phyloP scores from a whole-genome alignment of 2,113 vertebrate species.

The Xyliphius kryptos region DNA sequence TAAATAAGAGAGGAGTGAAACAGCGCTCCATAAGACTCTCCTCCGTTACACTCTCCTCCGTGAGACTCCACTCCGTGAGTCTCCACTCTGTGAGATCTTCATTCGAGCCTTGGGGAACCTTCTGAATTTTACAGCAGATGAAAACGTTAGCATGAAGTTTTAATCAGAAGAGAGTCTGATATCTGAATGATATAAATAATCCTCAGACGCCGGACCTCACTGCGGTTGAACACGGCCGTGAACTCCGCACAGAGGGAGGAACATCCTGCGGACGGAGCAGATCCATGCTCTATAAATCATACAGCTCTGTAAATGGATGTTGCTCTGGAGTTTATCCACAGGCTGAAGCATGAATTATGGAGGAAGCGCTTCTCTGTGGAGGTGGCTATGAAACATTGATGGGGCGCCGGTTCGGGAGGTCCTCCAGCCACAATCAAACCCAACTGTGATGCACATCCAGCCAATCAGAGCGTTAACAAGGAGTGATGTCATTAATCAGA shows the following conservation, averaged over 20 bases:
- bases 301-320: conserved; percentile 55
- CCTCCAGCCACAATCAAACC: conserved; percentile 27
- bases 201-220: conserved; percentile 7
- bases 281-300: conserved; percentile 51
- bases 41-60: too few species aligned
- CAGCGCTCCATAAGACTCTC: too few species aligned
- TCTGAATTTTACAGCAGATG: too few species aligned
- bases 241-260: conserved; percentile 33
- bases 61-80: too few species aligned
- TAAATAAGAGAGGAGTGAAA: too few species aligned
- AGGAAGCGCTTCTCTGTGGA: conserved; percentile 50
- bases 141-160: conserved; percentile 9
- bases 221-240: conserved; percentile 27
- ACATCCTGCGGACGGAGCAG: conserved; percentile 10
- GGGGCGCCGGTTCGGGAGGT: conserved; percentile 49
- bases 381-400: conserved; percentile 59
- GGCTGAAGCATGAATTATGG: conserved; percentile 53
- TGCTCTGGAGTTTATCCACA: conserved; percentile 38
- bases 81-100: too few species aligned
- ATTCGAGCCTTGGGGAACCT: too few species aligned
- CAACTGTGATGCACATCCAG: too few species aligned
- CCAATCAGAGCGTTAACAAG: conserved; percentile 60
- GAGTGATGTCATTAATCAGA: too few species aligned
- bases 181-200: conserved; percentile 22
- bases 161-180: conserved; percentile 10